phyloP scores from a whole-genome alignment of 2,888 invertebrate genomes.

The Carpatolechia fugitivella region DNA sequence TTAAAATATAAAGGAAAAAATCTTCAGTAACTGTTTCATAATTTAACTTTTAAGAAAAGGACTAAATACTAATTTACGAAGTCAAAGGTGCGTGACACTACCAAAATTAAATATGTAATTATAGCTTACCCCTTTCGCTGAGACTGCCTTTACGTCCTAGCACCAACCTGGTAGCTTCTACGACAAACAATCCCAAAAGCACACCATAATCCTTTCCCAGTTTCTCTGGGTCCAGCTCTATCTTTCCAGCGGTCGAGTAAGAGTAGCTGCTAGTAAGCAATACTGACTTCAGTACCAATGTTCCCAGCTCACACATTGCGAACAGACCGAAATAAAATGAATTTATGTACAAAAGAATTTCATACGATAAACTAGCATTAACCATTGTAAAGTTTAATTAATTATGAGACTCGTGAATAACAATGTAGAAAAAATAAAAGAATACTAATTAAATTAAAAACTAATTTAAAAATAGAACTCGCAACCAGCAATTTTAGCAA shows the following conservation, averaged over 20 bases:
- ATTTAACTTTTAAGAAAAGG: too few relatives aligned
- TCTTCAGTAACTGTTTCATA: too few relatives aligned
- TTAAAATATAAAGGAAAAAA: too few relatives aligned
- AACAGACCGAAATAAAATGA: constrained; percentile 94
- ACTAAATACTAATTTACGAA: too few relatives aligned
- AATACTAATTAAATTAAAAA: background rate
- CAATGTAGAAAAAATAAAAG: background rate
- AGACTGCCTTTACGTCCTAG: constrained; percentile 93
- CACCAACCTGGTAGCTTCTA: constrained; percentile 90
- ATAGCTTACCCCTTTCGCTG: constrained; percentile 82
- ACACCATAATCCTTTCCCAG: constrained; percentile 89
- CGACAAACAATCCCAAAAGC: constrained; percentile 85
- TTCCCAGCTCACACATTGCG: constrained; percentile 88
- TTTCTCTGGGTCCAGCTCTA: constrained; percentile 65
- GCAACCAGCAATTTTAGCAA: too few relatives aligned
- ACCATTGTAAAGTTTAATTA: constrained; percentile 62
- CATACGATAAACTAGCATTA: constrained; percentile 89
- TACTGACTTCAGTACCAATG: constrained; percentile 87
- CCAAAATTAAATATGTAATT: background rate
- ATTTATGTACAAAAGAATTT: constrained; percentile 91
- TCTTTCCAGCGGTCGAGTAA: too few relatives aligned
- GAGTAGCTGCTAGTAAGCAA: too few relatives aligned
- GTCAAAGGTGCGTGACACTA: too few relatives aligned
- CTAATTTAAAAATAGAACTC: constrained; percentile 6
- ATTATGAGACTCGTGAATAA: background rate